Evolutionary conservation across 1,140 invertebrate species (phyloP).

Genomic region (Melitaea cinxia): DNA sequence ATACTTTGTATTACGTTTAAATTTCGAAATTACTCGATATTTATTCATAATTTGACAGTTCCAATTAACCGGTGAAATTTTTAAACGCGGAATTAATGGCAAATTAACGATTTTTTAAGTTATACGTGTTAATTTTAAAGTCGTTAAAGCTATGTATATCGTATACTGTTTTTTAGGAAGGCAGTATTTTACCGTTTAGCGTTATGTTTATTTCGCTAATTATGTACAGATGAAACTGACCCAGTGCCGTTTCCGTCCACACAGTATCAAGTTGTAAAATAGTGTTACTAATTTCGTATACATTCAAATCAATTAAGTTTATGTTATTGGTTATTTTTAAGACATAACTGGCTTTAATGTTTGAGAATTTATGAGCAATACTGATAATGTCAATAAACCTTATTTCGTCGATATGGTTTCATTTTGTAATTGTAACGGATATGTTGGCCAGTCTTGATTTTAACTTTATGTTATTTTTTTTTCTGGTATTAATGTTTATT

Average conservation of each 20-base stretch:
- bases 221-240: slow-evolving; percentile 28
- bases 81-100: neutral
- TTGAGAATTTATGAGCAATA: neutral
- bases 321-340: neutral
- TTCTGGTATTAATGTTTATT: neutral
- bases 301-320: slow-evolving; percentile 13
- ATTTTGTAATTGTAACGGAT: slow-evolving; percentile 4
- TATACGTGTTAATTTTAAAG: neutral
- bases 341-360: neutral
- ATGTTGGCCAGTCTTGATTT: neutral
- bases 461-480: neutral
- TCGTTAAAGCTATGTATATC: slow-evolving; percentile 9
- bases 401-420: slow-evolving; percentile 16
- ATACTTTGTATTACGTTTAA: too few relatives aligned
- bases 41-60: neutral
- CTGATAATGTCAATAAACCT: slow-evolving; percentile 4
- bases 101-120: neutral
- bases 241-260: slow-evolving; percentile 28
- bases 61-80: neutral
- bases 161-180: slow-evolving; percentile 17
- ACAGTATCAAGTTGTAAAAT: slow-evolving; percentile 15
- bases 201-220: slow-evolving; percentile 20
- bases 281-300: slow-evolving; percentile 6
- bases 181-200: slow-evolving; percentile 19
- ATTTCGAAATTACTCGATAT: neutral